Conservation (phyloP, 2,888 invertebrate species). For the Xestobium rufovillosum region DNA sequence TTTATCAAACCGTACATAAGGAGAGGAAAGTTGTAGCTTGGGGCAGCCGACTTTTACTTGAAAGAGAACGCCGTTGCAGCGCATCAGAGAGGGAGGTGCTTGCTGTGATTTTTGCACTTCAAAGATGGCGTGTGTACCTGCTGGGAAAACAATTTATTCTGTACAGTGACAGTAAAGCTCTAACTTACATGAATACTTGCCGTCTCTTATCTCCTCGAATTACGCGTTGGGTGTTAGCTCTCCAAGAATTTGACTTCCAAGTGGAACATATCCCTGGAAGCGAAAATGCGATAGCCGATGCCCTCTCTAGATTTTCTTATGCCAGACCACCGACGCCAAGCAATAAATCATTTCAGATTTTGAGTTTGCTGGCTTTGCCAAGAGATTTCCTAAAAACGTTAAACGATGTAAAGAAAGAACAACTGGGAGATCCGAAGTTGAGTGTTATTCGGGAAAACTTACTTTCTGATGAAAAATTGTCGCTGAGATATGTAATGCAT, state of each 20-base stretch:
- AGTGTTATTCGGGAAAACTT: slow-evolving; percentile 6
- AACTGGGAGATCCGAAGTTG: slow-evolving; percentile 7
- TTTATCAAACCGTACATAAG: no score
- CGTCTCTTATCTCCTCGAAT: slow-evolving; percentile 23
- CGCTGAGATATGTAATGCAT: slow-evolving; percentile 2
- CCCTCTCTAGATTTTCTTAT: slow-evolving; percentile 24
- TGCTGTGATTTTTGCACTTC: slow-evolving; percentile 24
- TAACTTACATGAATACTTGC: slow-evolving; percentile 27
- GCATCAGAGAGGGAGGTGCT: slow-evolving; percentile 24
- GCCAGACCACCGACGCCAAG: slow-evolving; percentile 13
- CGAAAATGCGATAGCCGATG: slow-evolving; percentile 27
- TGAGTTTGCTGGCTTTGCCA: slow-evolving; percentile 1
- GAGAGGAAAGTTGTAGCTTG: no score
- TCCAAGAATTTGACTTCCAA: slow-evolving; percentile 26
- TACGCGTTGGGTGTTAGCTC: slow-evolving; percentile 24
- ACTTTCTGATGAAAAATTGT: neutral
- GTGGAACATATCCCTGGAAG: slow-evolving; percentile 24
- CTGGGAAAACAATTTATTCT: slow-evolving; percentile 21
- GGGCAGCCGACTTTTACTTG: slow-evolving; percentile 13
- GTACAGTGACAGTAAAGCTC: slow-evolving; percentile 27
- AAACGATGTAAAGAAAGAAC: neutral
- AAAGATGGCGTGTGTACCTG: slow-evolving; percentile 27
- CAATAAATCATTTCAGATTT: slow-evolving; percentile 8
- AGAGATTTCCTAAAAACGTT: slow-evolving; percentile 4
- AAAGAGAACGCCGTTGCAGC: slow-evolving; percentile 14